Percentiles rank a stretch among this genome's conserved stretches.
These are phyloP conservation scores for Triops longicaudatus DNA, from an alignment of 1,140 invertebrate species.

Conservation along the genomic window DNA sequence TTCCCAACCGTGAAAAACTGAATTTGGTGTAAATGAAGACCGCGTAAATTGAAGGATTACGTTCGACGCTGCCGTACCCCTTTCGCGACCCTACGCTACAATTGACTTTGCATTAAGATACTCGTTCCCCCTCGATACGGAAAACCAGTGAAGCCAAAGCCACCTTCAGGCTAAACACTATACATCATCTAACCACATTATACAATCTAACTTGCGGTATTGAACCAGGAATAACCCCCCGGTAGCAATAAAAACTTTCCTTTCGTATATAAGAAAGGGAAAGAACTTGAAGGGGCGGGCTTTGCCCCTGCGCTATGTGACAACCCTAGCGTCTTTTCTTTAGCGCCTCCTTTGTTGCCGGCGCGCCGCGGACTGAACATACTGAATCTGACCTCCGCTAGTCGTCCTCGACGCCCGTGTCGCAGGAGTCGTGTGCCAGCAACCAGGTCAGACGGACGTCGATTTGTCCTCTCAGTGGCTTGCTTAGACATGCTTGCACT, in stretches of 20 bases:
- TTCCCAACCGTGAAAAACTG: too few species aligned
- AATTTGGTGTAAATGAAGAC: too few species aligned
- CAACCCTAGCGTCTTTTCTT: not conserved
- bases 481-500: too few species aligned
- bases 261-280: not conserved
- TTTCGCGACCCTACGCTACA: not conserved
- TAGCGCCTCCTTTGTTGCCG: not conserved
- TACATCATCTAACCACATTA: not conserved
- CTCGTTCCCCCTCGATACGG: not conserved
- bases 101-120: not conserved
- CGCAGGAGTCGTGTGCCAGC: not conserved
- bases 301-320: not conserved
- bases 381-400: not conserved
- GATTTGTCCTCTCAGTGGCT: not conserved
- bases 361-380: not conserved
- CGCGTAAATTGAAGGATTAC: too few species aligned
- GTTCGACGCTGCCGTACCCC: too few species aligned
- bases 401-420: not conserved
- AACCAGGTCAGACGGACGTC: not conserved
- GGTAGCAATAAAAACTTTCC: not conserved
- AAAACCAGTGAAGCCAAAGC: not conserved
- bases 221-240: not conserved
- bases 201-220: not conserved
- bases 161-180: not conserved
- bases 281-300: not conserved